Evolutionary conservation across 2,888 invertebrate genomes (phyloP), one percentile per base, ranked within the genome.

Genomic region (Elysia crispata): DNA sequence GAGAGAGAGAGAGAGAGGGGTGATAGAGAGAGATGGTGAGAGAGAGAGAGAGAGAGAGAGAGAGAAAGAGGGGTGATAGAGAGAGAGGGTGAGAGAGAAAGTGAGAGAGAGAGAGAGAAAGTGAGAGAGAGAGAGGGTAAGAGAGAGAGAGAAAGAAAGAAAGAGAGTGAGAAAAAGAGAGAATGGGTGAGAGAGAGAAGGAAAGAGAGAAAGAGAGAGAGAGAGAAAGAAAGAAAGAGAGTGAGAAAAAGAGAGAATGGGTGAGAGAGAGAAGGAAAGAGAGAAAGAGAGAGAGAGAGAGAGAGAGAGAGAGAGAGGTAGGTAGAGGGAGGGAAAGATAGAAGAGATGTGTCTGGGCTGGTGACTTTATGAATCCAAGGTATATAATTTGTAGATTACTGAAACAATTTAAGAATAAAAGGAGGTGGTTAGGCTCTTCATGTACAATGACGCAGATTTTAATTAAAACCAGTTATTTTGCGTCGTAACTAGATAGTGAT

Each of bases 271-370:
- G 54, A 25, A 23, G 31, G 18, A 8, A 8, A 50, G 64, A 41
- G 5, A 41, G 41, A 41, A 18, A 74, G 23, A 18, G 62, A 54
- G 33, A 8, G 73, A 23, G 64, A 33, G 23, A 62, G 62, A 54
- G 33, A 74, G 54, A 67, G 33, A 54, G 50, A 31, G 33, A 66
- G 54, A 76, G 60, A 60, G 57, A 69, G 0, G 57, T 57, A 69
- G 60, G 28, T 6, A 60, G 57, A 25, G 69, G 54, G 33, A 60
- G 57, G 13, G 28, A 25, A 57, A 30, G 41, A 30, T n/a, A n/a
- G n/a, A n/a, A n/a, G n/a, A n/a, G n/a, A n/a, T n/a, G n/a, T n/a
- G n/a, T n/a, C n/a, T n/a, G n/a, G n/a, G n/a, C n/a, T n/a, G n/a
- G n/a, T n/a, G n/a, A n/a, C n/a, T n/a, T n/a, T n/a, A n/a, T n/a